Conservation (phyloP, 2,797 vertebrate genomes). For the Gallinago solitaria region DNA sequence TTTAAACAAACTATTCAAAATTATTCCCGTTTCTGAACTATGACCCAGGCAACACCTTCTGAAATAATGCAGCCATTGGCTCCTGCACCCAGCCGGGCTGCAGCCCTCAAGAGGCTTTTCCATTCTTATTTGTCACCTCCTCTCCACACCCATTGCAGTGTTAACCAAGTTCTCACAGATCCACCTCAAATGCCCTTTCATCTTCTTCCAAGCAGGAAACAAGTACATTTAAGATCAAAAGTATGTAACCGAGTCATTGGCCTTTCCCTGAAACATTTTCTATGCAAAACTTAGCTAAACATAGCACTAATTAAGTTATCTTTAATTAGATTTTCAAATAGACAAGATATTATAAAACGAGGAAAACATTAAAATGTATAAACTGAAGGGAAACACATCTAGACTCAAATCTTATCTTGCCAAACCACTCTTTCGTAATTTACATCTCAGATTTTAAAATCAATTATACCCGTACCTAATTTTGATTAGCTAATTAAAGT, state of each 20-base stretch:
- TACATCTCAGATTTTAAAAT: not conserved
- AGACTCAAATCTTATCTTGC: not conserved
- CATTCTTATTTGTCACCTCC: not conserved
- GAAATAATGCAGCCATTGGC: not conserved
- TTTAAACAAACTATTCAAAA: not conserved
- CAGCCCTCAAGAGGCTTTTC: not conserved
- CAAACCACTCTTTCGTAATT: not conserved
- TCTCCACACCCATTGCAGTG: not conserved
- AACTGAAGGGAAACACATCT: not conserved
- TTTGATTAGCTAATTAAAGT: not conserved
- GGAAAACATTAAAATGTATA: slow-evolving; percentile 9
- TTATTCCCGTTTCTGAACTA: not conserved
- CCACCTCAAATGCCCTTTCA: slow-evolving; percentile 9
- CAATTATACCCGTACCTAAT: not conserved
- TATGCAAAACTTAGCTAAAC: slow-evolving; percentile 60
- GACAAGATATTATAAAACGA: not conserved
- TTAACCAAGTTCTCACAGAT: slow-evolving; percentile 52
- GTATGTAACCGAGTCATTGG: not conserved
- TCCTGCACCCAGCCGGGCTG: fast-evolving
- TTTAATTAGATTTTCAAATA: slow-evolving; percentile 57
- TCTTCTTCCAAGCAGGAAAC: slow-evolving; percentile 59
- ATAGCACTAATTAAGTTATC: slow-evolving; percentile 44
- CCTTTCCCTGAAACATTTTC: not conserved
- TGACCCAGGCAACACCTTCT: not conserved
- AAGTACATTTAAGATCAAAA: slow-evolving; percentile 6